Evolutionary conservation across 1,140 invertebrate species (phyloP), one percentile per base, ranked within the genome.

Genomic region (Lepidostoma basale): DNA sequence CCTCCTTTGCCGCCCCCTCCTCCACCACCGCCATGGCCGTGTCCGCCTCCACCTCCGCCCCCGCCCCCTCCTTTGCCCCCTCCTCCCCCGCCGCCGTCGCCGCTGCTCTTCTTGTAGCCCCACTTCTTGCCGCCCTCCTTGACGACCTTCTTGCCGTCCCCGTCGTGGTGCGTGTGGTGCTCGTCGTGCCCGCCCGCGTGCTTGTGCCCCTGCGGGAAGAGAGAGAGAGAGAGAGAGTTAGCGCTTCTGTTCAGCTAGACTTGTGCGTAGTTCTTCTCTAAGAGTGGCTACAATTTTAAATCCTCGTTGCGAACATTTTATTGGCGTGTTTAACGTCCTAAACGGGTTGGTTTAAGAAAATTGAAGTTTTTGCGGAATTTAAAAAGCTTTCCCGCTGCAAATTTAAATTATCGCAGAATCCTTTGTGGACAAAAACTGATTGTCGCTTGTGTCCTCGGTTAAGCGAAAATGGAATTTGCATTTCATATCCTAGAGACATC

Each of bases 51-150:
- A 20, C 45, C 62, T 16, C 62, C 62, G 3, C 45, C 62, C 20
- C 45, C 45, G 16, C 16, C 16, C 1, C 62, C 62, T 10, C 23
- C 36, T 23, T 33, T 16, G 3, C 56, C 65, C 3, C 56, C 54
- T n/a, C 67, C 66, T 0, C 67, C 67, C n/a, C 69, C 70, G 52
- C 68, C 70, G 9, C 69, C 59, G 8, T 74, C 75, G 5, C 62
- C 68, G 25, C 81, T 76, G 6, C 81, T 81, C 56, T 84, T 81
- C 39, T 84, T 82, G 74, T 79, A 84, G 8, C 76, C 73, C 86
- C 86, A 88, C 67, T 86, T 86, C 70, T 87, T 88, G 5, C 85
- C 86, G 3, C 78, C 73, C 0, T 81, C 77, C n/a, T 84, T 77
- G 0, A 76, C 83, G 2, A 77, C 78, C 44, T 86, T 83, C 8